Evolutionary conservation across 2,888 invertebrate genomes (phyloP), one percentile per base, ranked within the genome.

Genomic region (Spicauda simplicius): DNA sequence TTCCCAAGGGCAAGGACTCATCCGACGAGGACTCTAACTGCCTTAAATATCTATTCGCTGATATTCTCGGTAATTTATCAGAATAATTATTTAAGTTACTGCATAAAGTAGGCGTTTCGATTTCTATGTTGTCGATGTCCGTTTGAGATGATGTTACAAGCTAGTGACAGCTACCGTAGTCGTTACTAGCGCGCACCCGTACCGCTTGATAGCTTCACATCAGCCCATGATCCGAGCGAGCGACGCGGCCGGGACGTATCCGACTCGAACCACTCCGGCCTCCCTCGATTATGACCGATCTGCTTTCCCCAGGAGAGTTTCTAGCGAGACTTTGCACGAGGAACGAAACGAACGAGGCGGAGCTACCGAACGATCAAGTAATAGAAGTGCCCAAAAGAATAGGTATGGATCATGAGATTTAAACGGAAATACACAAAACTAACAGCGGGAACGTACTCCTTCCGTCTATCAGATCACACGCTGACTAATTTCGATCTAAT

Each of bases 31-130:
- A 95, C 90, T 94, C 94, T 93, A 95, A 95, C 95, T 95, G 95
- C 95, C 95, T 95, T 91, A 95, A 94, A 94, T 95, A 95, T 91
- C 94, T 95, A 87, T 95, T 95, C 91, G 95, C 95, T 87, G 95
- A 95, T 85, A 91, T 95, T 81, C 93, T 95, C 93, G 95, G 95
- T 95, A 95, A 95, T 86, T 85, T 70, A 77, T 78, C 74, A 72
- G 72, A 72, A 33, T 71, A 67, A 70, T 70, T 56, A 69, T 64
- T 68, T 70, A 65, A 69, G 71, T 76, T 73, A 74, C 77, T 80
- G 84, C 85, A 82, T 85, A 70, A 70, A 77, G 77, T 81, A 74
- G 75, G 75, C 78, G 86, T 87, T 87, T 86, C 83, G 85, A 87
- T 86, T 84, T 90, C 84, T 89, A 85, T 89, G 89, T 88, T 86